Evolutionary conservation across 2,888 invertebrate species (phyloP).

Genomic region (Limenitis arthemis): DNA sequence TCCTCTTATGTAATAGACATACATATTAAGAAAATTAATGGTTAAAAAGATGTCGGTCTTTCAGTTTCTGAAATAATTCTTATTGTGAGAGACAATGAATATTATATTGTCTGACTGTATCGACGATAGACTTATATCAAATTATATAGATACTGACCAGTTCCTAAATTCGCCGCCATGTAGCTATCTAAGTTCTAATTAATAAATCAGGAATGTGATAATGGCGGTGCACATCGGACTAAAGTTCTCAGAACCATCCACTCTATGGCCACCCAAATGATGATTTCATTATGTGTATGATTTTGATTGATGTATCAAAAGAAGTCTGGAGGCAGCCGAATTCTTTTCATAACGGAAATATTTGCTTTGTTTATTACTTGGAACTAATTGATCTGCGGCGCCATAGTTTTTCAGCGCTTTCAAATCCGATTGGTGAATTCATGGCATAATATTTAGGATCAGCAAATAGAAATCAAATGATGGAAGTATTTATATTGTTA

Average conservation of each 20-base stretch:
- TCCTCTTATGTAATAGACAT: no score
- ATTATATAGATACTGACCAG: slow-evolving; percentile 11
- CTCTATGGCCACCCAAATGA: slow-evolving; percentile 72
- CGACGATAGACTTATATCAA: background rate
- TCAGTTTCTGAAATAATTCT: no score
- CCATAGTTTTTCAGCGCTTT: slow-evolving; percentile 55
- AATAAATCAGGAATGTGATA: slow-evolving; percentile 71
- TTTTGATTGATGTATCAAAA: slow-evolving; percentile 70
- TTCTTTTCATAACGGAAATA: slow-evolving; percentile 62
- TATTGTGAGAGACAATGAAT: no score
- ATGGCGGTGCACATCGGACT: slow-evolving; percentile 47
- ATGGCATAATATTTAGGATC: slow-evolving; percentile 23
- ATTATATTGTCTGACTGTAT: no score
- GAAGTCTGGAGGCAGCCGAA: slow-evolving; percentile 59
- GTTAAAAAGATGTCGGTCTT: no score
- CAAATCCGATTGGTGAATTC: slow-evolving; percentile 31
- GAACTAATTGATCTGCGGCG: slow-evolving; percentile 67
- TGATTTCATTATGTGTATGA: slow-evolving; percentile 72
- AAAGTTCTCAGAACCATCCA: slow-evolving; percentile 55
- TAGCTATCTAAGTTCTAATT: slow-evolving; percentile 51
- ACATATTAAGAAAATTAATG: no score
- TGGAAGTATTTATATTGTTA: background rate
- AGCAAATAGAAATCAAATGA: slow-evolving; percentile 7
- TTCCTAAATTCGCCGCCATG: slow-evolving; percentile 21
- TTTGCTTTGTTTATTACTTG: slow-evolving; percentile 66